Evolutionary conservation across 2,888 invertebrate genomes (phyloP).

Genomic region (Mythimna lalbum): DNA sequence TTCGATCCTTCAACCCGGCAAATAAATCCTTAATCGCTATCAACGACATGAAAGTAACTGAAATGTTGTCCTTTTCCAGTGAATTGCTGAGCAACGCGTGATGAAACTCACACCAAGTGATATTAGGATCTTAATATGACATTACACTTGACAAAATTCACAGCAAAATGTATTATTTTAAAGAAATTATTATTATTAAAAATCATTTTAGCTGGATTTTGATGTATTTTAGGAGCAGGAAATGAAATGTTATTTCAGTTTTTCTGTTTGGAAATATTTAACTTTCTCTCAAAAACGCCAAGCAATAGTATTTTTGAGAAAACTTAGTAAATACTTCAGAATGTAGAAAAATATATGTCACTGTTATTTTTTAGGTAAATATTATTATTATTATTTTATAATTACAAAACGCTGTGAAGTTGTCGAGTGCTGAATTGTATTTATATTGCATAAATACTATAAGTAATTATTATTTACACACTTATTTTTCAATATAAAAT

Average conservation of each 20-base stretch:
- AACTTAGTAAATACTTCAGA: background rate
- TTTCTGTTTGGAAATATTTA: constrained; percentile 1
- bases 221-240: too few relatives aligned
- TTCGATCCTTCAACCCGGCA: too few relatives aligned
- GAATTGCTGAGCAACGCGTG: constrained; percentile 88
- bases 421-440: constrained; percentile 45
- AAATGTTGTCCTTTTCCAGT: constrained; percentile 72
- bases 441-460: constrained; percentile 51
- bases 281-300: too few relatives aligned
- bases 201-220: background rate
- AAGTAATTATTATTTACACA: background rate
- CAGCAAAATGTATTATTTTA: constrained; percentile 15
- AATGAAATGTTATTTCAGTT: background rate
- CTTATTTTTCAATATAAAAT: too few relatives aligned
- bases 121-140: constrained; percentile 77
- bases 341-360: constrained; percentile 20
- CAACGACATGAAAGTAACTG: too few relatives aligned
- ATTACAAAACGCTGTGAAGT: constrained; percentile 40
- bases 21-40: too few relatives aligned
- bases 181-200: constrained; percentile 5
- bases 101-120: constrained; percentile 78
- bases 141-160: constrained; percentile 36
- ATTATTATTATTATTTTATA: constrained; percentile 5
- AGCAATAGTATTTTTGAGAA: too few relatives aligned
- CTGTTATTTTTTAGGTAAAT: constrained; percentile 24